Conservation (phyloP, 1,140 invertebrate species). For the Zaprionus ornatus region DNA sequence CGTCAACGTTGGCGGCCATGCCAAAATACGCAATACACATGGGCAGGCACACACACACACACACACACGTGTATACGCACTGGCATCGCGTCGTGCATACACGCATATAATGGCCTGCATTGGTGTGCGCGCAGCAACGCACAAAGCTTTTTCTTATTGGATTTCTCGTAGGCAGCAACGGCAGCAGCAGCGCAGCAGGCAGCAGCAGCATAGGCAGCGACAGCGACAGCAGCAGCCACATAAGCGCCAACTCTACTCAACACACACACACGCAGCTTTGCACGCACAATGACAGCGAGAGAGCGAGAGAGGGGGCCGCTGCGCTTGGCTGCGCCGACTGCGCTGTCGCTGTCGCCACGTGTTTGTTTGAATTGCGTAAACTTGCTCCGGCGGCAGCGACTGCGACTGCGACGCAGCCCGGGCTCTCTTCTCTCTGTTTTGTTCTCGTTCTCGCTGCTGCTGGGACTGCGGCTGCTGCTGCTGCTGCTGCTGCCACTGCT, state of each 20-base stretch:
- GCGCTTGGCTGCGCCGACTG: conserved; percentile 44
- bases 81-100: conserved; percentile 58
- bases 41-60: conserved; percentile 30
- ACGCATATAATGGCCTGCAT: conserved; percentile 75
- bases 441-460: conserved; percentile 1
- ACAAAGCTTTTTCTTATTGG: conserved; percentile 71
- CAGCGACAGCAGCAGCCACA: conserved; percentile 47
- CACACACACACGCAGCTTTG: conserved; percentile 4
- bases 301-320: conserved; percentile 25
- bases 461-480: conserved; percentile 8
- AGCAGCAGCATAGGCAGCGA: conserved; percentile 33
- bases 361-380: conserved; percentile 76
- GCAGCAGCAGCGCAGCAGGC: conserved; percentile 36
- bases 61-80: conserved; percentile 16
- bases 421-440: conserved; percentile 18
- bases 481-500: conserved; percentile 8
- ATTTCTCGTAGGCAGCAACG: conserved; percentile 54
- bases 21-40: conserved; percentile 75
- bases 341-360: conserved; percentile 65
- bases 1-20: conserved; percentile 58
- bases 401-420: conserved; percentile 10
- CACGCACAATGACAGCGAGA: conserved; percentile 13
- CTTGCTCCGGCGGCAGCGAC: conserved; percentile 48
- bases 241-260: conserved; percentile 37
- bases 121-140: conserved; percentile 64